Percentiles rank a stretch among this genome's conserved stretches.
These are phyloP conservation scores for Cephus spinipes DNA, from an alignment of 2,888 invertebrate genomes.

Conservation along the genomic window DNA sequence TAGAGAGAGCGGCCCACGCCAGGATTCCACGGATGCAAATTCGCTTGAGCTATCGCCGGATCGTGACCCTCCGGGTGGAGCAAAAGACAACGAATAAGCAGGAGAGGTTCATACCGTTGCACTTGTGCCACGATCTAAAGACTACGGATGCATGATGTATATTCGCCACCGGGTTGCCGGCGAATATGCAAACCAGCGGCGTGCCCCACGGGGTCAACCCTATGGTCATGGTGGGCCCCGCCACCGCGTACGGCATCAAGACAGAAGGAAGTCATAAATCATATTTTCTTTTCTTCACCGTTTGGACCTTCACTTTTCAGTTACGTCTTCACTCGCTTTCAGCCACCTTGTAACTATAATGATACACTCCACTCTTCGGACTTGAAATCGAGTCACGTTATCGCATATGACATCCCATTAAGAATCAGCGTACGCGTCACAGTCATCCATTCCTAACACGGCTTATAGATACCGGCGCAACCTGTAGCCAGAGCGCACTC, in stretches of 20 bases:
- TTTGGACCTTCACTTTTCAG: slow-evolving; percentile 7
- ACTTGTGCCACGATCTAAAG: slow-evolving; percentile 43
- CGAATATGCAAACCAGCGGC: slow-evolving; percentile 60
- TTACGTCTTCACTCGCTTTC: slow-evolving; percentile 20
- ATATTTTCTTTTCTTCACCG: slow-evolving; percentile 34
- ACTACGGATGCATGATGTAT: slow-evolving; percentile 55
- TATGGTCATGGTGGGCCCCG: slow-evolving; percentile 39
- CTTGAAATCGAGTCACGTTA: not conserved
- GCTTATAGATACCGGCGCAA: not conserved
- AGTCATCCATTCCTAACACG: not conserved
- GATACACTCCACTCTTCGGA: not conserved
- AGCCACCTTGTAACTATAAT: not conserved
- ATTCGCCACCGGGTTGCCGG: slow-evolving; percentile 60
- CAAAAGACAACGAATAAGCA: slow-evolving; percentile 33
- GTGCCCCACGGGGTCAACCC: slow-evolving; percentile 52
- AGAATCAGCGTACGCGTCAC: not conserved
- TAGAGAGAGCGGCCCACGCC: slow-evolving; percentile 49
- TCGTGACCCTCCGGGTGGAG: slow-evolving; percentile 56
- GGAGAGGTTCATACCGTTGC: slow-evolving; percentile 41
- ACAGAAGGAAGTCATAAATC: slow-evolving; percentile 52
- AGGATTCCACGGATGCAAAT: slow-evolving; percentile 66
- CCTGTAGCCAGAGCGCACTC: not conserved
- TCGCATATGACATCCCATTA: not conserved
- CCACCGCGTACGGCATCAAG: slow-evolving; percentile 38
- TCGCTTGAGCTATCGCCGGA: slow-evolving; percentile 60